A percentile compares a stretch with the other conserved stretches of the same genome.
phyloP scores from a whole-genome alignment of 2,797 vertebrate species.

The Falco novaeseelandiae region DNA sequence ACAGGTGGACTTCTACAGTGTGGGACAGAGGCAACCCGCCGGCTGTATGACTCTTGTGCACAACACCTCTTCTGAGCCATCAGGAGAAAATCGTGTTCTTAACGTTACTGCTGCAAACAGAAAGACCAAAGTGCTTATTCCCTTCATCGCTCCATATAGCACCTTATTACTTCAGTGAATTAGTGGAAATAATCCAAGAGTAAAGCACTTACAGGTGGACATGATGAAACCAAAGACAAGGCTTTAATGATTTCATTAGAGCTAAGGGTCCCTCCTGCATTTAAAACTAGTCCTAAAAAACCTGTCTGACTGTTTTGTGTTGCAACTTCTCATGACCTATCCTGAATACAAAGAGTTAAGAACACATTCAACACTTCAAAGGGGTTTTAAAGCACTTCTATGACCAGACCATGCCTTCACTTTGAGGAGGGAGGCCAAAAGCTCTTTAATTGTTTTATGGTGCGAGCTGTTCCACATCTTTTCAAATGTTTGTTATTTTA shows the following conservation, averaged over 20 bases:
- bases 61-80: background rate
- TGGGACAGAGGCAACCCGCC: background rate
- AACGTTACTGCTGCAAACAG: background rate
- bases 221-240: background rate
- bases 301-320: background rate
- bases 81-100: background rate
- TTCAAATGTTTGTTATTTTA: background rate
- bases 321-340: background rate
- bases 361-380: background rate
- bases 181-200: background rate
- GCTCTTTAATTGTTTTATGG: background rate
- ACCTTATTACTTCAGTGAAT: background rate
- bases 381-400: background rate
- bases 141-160: background rate
- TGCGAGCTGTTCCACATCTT: background rate
- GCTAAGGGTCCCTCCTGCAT: background rate
- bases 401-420: background rate
- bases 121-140: background rate
- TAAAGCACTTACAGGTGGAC: background rate
- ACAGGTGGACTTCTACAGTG: background rate
- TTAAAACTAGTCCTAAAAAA: background rate
- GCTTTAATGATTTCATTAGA: background rate
- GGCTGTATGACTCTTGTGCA: background rate
- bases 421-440: background rate
- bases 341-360: background rate